Base-by-base conservation (phyloP, 2,113 vertebrate species). In the Quiscalus mexicanus region DNA sequence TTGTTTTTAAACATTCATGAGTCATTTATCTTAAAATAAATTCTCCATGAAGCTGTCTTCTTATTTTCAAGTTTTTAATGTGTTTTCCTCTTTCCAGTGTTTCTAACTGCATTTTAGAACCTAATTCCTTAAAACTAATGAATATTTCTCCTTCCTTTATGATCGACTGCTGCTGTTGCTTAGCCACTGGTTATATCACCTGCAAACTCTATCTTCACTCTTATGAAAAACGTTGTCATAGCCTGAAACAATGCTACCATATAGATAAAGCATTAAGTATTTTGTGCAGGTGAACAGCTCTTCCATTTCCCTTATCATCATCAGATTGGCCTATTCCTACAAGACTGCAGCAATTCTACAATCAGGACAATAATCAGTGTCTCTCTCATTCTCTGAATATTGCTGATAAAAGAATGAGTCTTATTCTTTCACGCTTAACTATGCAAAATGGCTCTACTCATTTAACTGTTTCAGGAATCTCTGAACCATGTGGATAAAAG, bases 331-430 rank as follows among this genome's bases (percentile, higher is more conserved):
- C 49, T 69, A 24, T 69, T 94, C 92, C 90, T 81, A 24, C 33
- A 92, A 79, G 60, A 87, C 41, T 84, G 70, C 55, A 78, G 87
- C 44, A 37, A 52, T 94, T 81, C 70, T 42, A 64, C 77, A 84
- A 33, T 87, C 82, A 76, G 59, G 73, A 64, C 45, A 87, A 90
- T 58, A 93, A 95, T 89, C 93, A 90, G 37, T 39, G 59, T 45
- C 55, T 96, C 79, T 82, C 74, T 95, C 58, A 62, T 65, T 73
- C 74, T 89, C 70, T 80, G 90, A 95, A 84, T 86, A 58, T 69
- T 80, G 44, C 79, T 95, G 94, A 93, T 94, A 89, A 84, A 91
- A 83, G 75, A 93, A 65, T 0, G 18, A 65, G 74, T 73, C 55
- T 39, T 28, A 71, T n/a, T 95, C 69, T 91, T 89, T 79, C 65